Conservation (phyloP, 2,888 invertebrate genomes). For the Eupithecia centaureata region DNA sequence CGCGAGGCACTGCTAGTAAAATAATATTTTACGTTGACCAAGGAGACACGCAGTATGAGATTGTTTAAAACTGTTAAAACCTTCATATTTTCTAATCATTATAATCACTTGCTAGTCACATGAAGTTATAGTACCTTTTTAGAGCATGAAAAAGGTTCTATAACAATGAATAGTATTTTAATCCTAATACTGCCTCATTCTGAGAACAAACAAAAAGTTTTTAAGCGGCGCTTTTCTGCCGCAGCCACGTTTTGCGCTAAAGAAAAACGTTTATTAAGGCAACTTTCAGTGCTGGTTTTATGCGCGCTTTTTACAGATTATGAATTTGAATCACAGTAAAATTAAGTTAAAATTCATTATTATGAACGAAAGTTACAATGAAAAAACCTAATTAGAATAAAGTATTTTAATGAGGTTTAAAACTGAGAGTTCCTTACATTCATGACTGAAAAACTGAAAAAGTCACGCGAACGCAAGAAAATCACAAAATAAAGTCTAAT, state of each 20-base stretch:
- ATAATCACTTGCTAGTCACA: too few species aligned
- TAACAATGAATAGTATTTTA: background rate
- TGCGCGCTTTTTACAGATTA: background rate
- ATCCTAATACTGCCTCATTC: slow-evolving; percentile 1
- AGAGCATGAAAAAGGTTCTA: too few species aligned
- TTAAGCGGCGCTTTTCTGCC: slow-evolving; percentile 7
- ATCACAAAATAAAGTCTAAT: slow-evolving; percentile 1
- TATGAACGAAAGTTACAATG: too few species aligned
- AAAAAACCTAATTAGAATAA: too few species aligned
- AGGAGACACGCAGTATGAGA: too few species aligned
- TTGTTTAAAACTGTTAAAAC: too few species aligned
- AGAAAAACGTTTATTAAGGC: slow-evolving; percentile 5
- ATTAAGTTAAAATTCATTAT: too few species aligned
- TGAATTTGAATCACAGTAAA: too few species aligned
- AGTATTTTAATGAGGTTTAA: background rate
- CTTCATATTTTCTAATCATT: too few species aligned
- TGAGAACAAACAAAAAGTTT: slow-evolving; percentile 15
- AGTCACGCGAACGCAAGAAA: slow-evolving; percentile 8
- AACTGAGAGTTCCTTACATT: background rate
- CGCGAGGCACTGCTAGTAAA: too few species aligned
- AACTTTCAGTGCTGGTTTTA: background rate
- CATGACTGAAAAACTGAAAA: background rate
- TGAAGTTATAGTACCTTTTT: too few species aligned
- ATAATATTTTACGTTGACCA: too few species aligned
- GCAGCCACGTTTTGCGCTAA: slow-evolving; percentile 5